These are phyloP conservation scores for Mythimna lalbum DNA, from an alignment of 2,888 invertebrate genomes.

Conservation along the genomic window DNA sequence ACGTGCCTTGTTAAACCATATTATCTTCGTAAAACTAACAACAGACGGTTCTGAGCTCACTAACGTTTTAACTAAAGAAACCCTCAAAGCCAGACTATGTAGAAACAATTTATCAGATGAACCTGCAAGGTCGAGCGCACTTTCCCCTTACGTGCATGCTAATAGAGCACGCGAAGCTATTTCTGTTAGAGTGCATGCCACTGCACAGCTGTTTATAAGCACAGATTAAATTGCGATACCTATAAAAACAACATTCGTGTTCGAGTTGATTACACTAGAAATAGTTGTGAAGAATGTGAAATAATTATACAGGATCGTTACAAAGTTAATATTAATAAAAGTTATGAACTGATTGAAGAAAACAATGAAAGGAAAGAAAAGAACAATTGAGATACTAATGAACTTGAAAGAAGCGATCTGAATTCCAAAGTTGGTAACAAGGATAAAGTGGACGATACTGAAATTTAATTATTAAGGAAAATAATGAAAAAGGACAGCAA, in stretches of 20 bases:
- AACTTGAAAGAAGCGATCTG: conserved; percentile 18
- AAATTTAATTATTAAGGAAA: background rate
- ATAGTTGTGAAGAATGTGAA: conserved; percentile 24
- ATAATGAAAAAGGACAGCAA: background rate
- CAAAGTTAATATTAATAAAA: conserved; percentile 6
- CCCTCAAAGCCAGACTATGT: conserved; percentile 40
- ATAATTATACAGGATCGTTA: conserved; percentile 15
- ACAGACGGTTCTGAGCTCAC: conserved; percentile 5
- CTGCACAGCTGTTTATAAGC: conserved; percentile 62
- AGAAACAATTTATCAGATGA: conserved; percentile 58
- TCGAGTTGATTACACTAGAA: conserved; percentile 26
- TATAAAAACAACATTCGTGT: conserved; percentile 36
- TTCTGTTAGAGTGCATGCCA: conserved; percentile 62
- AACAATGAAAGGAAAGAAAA: conserved; percentile 4
- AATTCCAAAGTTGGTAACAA: conserved; percentile 4
- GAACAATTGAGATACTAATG: conserved; percentile 11
- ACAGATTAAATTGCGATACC: conserved; percentile 42
- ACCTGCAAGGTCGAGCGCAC: conserved; percentile 75
- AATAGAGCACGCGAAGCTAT: conserved; percentile 68
- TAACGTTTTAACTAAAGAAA: conserved; percentile 32
- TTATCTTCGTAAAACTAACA: conserved; percentile 15
- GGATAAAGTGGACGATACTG: background rate
- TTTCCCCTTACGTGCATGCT: conserved; percentile 72
- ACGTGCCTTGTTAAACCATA: background rate
- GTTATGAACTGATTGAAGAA: background rate